A percentile compares a stretch with the other conserved stretches of the same genome.
Evolutionary conservation across 2,113 vertebrate genomes (phyloP).

Genomic region (Nannospalax galili): DNA sequence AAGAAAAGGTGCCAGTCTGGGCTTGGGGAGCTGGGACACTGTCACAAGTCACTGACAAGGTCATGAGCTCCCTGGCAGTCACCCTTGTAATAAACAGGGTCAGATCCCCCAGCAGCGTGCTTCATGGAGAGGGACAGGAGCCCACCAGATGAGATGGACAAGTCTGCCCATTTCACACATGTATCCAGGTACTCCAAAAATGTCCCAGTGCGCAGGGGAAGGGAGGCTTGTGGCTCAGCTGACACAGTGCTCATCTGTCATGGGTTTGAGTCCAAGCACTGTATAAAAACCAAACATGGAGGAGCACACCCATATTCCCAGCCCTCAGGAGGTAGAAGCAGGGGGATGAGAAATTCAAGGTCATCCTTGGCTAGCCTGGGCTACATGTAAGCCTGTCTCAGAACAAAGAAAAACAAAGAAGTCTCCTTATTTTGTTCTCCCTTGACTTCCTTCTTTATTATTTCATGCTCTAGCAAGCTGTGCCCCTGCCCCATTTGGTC

Average conservation of each 20-base stretch:
- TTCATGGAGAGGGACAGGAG: rapidly evolving
- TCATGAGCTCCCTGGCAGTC: background rate
- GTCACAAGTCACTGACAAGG: background rate
- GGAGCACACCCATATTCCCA: background rate
- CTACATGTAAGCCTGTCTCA: background rate
- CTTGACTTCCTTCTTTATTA: background rate
- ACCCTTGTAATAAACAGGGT: background rate
- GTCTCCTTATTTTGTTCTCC: too few species aligned
- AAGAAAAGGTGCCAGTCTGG: too few species aligned
- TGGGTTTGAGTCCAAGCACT: too few species aligned
- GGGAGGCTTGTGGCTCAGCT: background rate
- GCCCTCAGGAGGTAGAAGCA: background rate
- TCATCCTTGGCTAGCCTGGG: background rate
- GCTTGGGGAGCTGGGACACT: background rate
- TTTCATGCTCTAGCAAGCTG: background rate
- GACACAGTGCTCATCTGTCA: background rate
- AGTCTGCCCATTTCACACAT: background rate
- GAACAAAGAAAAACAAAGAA: background rate
- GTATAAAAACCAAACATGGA: background rate
- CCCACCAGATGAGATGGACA: background rate
- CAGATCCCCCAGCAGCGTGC: too few species aligned
- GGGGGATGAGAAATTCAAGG: background rate
- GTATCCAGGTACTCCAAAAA: background rate
- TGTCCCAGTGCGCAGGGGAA: background rate
- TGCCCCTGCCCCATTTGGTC: rapidly evolving